Percentiles rank a stretch among this genome's conserved stretches.
Conservation (phyloP, 2,797 vertebrate species). For the Pitangus sulphuratus region DNA sequence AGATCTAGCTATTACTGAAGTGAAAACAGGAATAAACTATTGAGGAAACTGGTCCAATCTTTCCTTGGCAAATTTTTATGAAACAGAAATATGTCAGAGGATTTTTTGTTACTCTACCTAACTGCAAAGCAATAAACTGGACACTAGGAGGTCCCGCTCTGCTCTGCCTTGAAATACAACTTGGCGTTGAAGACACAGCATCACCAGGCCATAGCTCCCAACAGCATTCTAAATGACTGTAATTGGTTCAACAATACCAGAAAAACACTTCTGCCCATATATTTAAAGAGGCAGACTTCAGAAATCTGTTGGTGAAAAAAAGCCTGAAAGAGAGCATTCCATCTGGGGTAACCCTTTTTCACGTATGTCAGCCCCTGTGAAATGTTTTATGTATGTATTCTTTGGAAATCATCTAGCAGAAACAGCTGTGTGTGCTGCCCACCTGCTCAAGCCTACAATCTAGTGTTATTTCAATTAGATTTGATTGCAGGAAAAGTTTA, state of each 20-base stretch:
- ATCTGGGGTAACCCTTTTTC: slow-evolving; percentile 59
- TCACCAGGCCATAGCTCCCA: neutral
- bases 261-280: neutral
- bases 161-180: neutral
- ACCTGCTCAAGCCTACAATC: slow-evolving; percentile 72
- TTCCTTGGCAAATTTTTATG: neutral
- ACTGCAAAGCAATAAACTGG: neutral
- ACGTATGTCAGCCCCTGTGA: slow-evolving; percentile 44
- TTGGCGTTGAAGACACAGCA: neutral
- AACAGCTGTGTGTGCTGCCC: slow-evolving; percentile 69
- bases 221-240: neutral
- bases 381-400: slow-evolving; percentile 67
- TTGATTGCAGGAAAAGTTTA: slow-evolving; percentile 74
- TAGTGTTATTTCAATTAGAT: slow-evolving; percentile 73
- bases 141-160: neutral
- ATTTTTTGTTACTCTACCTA: neutral
- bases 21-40: neutral
- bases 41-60: neutral
- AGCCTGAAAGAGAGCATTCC: slow-evolving; percentile 48
- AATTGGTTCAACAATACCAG: slow-evolving; percentile 11
- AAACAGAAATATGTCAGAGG: neutral
- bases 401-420: slow-evolving; percentile 68
- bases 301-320: slow-evolving; percentile 43
- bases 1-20: neutral
- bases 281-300: slow-evolving; percentile 42